Conservation (phyloP, 2,113 vertebrate genomes). For the Perca schrenkii region DNA sequence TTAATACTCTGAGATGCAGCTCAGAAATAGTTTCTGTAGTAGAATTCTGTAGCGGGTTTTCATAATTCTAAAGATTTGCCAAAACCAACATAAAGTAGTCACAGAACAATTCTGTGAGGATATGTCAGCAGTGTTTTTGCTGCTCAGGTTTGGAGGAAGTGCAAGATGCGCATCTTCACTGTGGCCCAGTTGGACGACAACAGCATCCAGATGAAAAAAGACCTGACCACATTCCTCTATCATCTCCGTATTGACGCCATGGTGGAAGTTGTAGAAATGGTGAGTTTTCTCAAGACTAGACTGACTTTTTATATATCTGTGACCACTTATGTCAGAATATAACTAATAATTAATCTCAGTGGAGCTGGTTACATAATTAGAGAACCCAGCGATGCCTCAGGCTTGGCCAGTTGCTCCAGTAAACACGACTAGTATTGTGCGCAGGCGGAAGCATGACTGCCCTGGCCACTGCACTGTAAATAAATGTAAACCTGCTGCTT, state of each 20-base stretch:
- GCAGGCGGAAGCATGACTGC: not conserved
- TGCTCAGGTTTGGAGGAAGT: slow-evolving; percentile 96
- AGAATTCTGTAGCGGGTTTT: not conserved
- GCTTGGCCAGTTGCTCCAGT: slow-evolving; percentile 21
- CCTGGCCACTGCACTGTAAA: not conserved
- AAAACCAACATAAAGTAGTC: not conserved
- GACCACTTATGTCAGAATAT: not conserved
- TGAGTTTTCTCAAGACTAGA: slow-evolving; percentile 63
- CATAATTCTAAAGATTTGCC: not conserved
- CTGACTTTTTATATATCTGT: not conserved
- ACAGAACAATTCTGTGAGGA: not conserved
- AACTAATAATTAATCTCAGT: slow-evolving; percentile 6
- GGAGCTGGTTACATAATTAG: slow-evolving; percentile 17
- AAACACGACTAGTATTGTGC: slow-evolving; percentile 22
- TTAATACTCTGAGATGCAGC: not conserved
- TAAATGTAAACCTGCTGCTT: slow-evolving; percentile 4
- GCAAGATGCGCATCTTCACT: slow-evolving; percentile 99
- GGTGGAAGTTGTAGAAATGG: slow-evolving; percentile 99
- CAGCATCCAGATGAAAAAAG: slow-evolving; percentile 99
- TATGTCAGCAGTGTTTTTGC: slow-evolving; percentile 7
- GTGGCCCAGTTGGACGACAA: slow-evolving; percentile 99
- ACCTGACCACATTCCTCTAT: slow-evolving; percentile 97
- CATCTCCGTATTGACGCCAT: slow-evolving; percentile 95
- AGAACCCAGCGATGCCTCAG: slow-evolving; percentile 2
- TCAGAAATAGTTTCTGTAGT: not conserved